A percentile compares a stretch with the other conserved stretches of the same genome.
These are phyloP conservation scores for Nysson spinosus DNA, from an alignment of 2,888 invertebrate species.

Conservation along the genomic window DNA sequence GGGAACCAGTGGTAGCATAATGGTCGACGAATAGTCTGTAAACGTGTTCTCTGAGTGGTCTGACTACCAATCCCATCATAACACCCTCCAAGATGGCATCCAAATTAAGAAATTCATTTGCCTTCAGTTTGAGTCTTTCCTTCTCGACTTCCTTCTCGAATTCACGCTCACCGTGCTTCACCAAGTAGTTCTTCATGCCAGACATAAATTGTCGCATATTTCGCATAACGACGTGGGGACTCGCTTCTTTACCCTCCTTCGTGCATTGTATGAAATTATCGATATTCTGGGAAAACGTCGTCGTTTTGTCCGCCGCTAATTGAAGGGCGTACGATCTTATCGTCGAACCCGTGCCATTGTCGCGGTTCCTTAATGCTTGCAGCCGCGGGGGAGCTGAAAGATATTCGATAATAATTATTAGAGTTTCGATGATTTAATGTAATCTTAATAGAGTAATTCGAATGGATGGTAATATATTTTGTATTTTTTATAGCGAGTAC, in stretches of 20 bases:
- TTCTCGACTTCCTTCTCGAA: constrained; percentile 94
- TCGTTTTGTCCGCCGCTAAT: constrained; percentile 89
- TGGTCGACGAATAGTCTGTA: constrained; percentile 92
- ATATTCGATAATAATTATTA: neutral
- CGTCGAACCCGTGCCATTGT: constrained; percentile 82
- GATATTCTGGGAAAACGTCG: constrained; percentile 94
- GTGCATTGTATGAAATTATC: constrained; percentile 97
- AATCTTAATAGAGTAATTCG: too few relatives aligned
- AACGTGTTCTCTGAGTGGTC: constrained; percentile 90
- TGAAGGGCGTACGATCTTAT: constrained; percentile 88
- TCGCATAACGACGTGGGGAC: constrained; percentile 92
- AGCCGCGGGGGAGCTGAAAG: constrained; percentile 87
- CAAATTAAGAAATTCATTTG: constrained; percentile 95
- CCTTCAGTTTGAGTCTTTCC: constrained; percentile 89
- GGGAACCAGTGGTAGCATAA: constrained; percentile 87
- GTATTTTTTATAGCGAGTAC: too few relatives aligned
- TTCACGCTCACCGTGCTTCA: constrained; percentile 96
- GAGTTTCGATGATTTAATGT: too few relatives aligned
- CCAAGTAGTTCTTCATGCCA: constrained; percentile 98
- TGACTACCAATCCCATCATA: constrained; percentile 93
- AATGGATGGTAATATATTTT: too few relatives aligned
- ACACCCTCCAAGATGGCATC: constrained; percentile 97
- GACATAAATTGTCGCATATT: constrained; percentile 98
- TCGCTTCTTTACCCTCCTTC: constrained; percentile 91
- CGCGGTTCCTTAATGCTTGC: constrained; percentile 82